Percentiles rank a stretch among this genome's conserved stretches.
Evolutionary conservation across 2,888 invertebrate species (phyloP).

Genomic region (Octodonta nipae): DNA sequence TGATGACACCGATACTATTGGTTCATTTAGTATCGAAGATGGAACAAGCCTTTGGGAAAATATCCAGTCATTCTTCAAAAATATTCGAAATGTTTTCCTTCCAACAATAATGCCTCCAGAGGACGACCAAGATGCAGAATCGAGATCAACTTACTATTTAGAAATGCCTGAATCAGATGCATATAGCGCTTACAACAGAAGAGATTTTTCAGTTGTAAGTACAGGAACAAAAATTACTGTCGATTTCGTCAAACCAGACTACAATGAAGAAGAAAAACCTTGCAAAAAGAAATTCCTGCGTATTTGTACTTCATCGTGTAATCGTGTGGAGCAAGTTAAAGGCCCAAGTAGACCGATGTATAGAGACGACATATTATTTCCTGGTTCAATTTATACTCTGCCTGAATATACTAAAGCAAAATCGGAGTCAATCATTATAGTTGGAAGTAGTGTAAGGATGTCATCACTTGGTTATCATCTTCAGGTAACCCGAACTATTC

Average conservation of each 20-base stretch:
- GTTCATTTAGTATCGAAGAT: constrained; percentile 9
- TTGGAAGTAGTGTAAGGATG: not conserved
- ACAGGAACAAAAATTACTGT: no score
- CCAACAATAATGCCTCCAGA: constrained; percentile 14
- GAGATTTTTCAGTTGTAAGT: no score
- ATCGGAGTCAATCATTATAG: constrained; percentile 3
- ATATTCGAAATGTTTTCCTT: constrained; percentile 14
- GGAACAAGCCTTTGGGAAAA: constrained; percentile 3
- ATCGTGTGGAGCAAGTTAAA: not conserved
- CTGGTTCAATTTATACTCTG: constrained; percentile 22
- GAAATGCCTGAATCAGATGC: no score
- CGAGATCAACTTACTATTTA: no score
- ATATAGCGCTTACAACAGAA: no score
- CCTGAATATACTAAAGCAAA: constrained; percentile 7
- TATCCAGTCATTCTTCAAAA: no score
- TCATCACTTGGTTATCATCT: constrained; percentile 37
- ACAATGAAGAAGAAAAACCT: not conserved
- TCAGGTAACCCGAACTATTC: constrained; percentile 42
- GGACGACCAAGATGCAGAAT: no score
- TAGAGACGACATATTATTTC: constrained; percentile 58
- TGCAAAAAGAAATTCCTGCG: not conserved
- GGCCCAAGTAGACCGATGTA: constrained; percentile 41
- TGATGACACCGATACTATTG: constrained; percentile 10
- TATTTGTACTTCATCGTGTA: no score
- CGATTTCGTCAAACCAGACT: no score